Base-by-base conservation (phyloP, 1,140 invertebrate genomes). In the Anoplolepis gracilipes region DNA sequence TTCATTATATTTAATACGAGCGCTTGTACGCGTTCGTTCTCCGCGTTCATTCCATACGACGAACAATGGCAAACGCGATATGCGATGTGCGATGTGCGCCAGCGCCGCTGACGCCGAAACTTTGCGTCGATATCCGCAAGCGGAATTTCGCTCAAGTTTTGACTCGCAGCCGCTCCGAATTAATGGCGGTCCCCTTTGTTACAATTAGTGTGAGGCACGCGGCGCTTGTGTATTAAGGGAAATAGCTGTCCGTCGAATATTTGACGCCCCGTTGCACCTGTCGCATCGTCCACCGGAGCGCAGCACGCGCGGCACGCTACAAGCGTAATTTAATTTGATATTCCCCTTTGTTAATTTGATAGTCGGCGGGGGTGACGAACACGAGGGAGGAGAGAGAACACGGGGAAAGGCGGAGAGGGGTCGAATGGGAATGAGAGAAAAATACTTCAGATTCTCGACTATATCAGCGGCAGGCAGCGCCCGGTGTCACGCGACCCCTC, bases 301-400 rank as follows among this genome's bases (percentile, higher is more conserved):
- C 62, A 62, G 62, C 78, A 13, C 39, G 46, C 81, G 42, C 46
- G 46, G 46, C 59, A 25, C 64, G 55, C 88, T 84, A 53, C 42
- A 30, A 61, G 70, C 89, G 85, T 88, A 92, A 91, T 92, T 92
- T 91, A 92, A 92, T 92, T 92, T 90, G 91, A 92, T 90, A 92
- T 92, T 88, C 88, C 86, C 90, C 89, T 92, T 92, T 92, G 88
- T 92, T 92, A 92, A 91, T 90, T 87, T 78, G 89, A 89, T 87
- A 90, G 79, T 64, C 76, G 42, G 65, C 42, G 78, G 25, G 76
- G 57, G n/a, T 25, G 36, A 11, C 13, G 25, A 73, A 78, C 10
- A 46, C 25, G 49, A 13, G 69, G 36, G 69, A 16, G 39, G 6
- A 16, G 57, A 16, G 19, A 46, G 42, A 55, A 36, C 57, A 28